Conservation (phyloP, 92 coral and sea anemone species). For the Parazoanthus swiftii region DNA sequence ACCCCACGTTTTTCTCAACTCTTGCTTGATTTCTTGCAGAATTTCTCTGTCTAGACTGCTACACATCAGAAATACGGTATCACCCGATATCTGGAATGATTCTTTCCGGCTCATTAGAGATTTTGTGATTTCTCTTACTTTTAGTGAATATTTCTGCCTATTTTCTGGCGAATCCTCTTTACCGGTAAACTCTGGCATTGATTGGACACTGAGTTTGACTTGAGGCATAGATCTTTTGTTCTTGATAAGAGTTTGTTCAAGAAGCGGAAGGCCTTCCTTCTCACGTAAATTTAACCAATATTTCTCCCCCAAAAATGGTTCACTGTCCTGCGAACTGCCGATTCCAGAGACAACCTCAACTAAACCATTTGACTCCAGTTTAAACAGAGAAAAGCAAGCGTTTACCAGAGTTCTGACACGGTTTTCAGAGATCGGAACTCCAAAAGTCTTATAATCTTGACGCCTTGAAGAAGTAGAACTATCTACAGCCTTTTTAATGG, state of each 20-base stretch:
- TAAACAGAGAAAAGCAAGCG: slow-evolving; percentile 37
- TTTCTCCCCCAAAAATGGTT: not conserved
- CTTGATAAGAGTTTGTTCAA: slow-evolving; percentile 22
- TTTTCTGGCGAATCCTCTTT: slow-evolving; percentile 6
- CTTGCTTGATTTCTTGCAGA: not conserved
- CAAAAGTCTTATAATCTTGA: slow-evolving; percentile 28
- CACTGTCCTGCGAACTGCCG: slow-evolving; percentile 1
- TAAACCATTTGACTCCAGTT: slow-evolving; percentile 27
- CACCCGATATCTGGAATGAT: slow-evolving; percentile 9
- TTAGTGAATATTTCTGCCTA: not conserved
- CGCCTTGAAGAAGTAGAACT: not conserved
- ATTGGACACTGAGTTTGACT: not conserved
- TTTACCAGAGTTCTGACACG: slow-evolving; percentile 25
- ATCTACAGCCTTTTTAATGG: not conserved
- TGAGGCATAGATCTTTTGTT: slow-evolving; percentile 28
- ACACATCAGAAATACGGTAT: not conserved
- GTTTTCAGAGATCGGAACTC: not conserved
- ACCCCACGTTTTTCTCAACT: slow-evolving; percentile 30
- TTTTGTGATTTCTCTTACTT: not conserved
- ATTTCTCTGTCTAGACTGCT: slow-evolving; percentile 25
- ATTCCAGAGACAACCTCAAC: slow-evolving; percentile 26
- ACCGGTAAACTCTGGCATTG: not conserved
- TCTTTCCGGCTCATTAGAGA: slow-evolving; percentile 7
- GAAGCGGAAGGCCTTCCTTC: not conserved
- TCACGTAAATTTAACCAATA: not conserved